These are phyloP conservation scores for Prinia subflava DNA, from an alignment of 2,113 vertebrate genomes.

Conservation along the genomic window DNA sequence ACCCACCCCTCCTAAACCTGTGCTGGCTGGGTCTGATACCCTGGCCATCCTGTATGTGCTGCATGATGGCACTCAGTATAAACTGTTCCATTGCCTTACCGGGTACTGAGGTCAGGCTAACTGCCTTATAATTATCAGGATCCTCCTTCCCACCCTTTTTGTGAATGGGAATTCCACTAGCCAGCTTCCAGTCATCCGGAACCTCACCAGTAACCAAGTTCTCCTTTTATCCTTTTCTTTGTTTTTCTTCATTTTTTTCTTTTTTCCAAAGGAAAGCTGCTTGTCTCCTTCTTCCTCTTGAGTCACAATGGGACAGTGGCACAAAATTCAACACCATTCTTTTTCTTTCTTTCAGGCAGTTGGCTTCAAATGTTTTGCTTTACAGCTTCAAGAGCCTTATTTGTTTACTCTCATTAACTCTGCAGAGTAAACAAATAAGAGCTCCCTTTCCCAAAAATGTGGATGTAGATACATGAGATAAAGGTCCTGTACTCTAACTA, in stretches of 20 bases:
- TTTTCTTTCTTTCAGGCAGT: background rate
- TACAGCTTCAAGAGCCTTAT: background rate
- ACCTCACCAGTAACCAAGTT: no score
- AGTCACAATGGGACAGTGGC: background rate
- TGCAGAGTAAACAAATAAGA: background rate
- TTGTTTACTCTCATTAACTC: background rate
- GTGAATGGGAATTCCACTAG: no score
- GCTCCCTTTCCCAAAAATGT: background rate
- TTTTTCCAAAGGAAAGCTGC: background rate
- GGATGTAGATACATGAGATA: background rate
- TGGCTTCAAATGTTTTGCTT: background rate
- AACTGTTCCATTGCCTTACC: no score
- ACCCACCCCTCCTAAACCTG: no score
- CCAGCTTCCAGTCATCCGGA: no score
- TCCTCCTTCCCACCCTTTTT: no score
- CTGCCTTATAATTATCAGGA: no score
- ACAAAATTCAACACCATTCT: background rate
- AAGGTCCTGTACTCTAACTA: background rate
- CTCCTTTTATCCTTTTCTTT: background rate
- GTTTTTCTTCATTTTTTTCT: rapidly evolving
- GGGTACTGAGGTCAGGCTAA: no score
- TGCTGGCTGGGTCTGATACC: no score
- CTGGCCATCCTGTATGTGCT: no score
- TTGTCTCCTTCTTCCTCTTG: background rate
- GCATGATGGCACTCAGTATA: no score